Percentiles rank a stretch among this genome's conserved stretches.
Evolutionary conservation across 2,888 invertebrate genomes (phyloP).

Genomic region (Drosophila mulleri): DNA sequence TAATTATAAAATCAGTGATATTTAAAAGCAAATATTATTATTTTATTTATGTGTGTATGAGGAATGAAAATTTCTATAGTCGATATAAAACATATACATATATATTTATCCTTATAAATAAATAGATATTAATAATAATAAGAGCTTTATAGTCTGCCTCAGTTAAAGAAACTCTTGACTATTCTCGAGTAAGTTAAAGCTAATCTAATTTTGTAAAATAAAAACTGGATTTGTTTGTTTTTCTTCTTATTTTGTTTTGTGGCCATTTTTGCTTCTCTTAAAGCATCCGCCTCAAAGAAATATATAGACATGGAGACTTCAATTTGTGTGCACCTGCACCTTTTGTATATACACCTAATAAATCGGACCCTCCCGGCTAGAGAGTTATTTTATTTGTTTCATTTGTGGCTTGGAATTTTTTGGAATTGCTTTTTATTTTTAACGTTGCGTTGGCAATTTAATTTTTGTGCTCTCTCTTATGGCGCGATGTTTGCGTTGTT

Average conservation of each 20-base stretch:
- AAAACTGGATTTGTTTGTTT: too few relatives aligned
- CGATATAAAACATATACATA: too few relatives aligned
- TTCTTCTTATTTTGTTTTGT: neutral
- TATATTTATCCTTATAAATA: too few relatives aligned
- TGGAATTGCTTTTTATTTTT: constrained; percentile 41
- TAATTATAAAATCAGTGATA: too few relatives aligned
- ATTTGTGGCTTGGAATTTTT: constrained; percentile 34
- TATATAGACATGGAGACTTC: neutral
- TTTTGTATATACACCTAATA: neutral
- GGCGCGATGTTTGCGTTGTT: constrained; percentile 66
- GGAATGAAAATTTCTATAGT: too few relatives aligned
- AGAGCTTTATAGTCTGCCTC: too few relatives aligned
- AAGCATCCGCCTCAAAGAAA: neutral
- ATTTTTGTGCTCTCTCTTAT: constrained; percentile 65
- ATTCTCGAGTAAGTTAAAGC: too few relatives aligned
- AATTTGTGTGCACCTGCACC: neutral
- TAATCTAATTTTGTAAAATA: too few relatives aligned
- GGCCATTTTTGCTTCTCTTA: neutral
- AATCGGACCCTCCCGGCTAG: neutral
- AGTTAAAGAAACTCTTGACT: too few relatives aligned
- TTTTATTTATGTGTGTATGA: too few relatives aligned
- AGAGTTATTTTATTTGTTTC: constrained; percentile 11
- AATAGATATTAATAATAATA: too few relatives aligned
- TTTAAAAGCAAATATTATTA: too few relatives aligned
- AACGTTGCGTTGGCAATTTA: constrained; percentile 63